These are phyloP conservation scores for Cotesia typhae DNA, from an alignment of 1,140 invertebrate genomes.

Conservation along the genomic window DNA sequence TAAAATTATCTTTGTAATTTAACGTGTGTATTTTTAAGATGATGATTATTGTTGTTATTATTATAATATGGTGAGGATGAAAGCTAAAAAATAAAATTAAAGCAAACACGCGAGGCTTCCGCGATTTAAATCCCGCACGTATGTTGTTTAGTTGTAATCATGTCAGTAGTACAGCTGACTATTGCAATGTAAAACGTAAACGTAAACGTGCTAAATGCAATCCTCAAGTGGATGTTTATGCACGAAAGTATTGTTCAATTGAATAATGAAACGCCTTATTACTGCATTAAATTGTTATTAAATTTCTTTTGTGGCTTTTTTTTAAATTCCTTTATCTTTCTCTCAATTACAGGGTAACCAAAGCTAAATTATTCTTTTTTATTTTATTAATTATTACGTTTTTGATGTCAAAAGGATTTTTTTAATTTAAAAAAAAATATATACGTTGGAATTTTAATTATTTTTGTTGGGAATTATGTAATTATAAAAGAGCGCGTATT, in stretches of 20 bases:
- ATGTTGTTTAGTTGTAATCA: conserved; percentile 25
- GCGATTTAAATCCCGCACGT: conserved; percentile 14
- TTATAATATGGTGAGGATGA: background rate
- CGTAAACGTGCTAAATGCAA: conserved; percentile 9
- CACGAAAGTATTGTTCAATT: background rate
- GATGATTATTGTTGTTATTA: background rate
- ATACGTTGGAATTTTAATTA: too few relatives aligned
- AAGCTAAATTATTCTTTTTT: too few relatives aligned
- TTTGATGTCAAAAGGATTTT: too few relatives aligned
- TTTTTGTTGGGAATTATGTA: too few relatives aligned
- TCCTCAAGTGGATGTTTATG: background rate
- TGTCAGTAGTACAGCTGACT: conserved; percentile 33
- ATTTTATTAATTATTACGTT: too few relatives aligned
- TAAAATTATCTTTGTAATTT: too few relatives aligned
- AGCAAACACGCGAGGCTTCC: conserved; percentile 7
- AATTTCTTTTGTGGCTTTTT: conserved; percentile 16
- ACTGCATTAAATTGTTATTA: background rate
- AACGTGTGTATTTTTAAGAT: too few relatives aligned
- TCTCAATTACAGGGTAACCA: too few relatives aligned
- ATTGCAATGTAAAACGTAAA: conserved; percentile 27
- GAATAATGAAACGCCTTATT: background rate
- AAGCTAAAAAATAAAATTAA: background rate
- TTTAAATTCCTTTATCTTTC: too few relatives aligned
- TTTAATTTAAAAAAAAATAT: too few relatives aligned
- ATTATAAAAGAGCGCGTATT: too few relatives aligned